Base-by-base conservation (phyloP, 1,140 invertebrate genomes). In the Drosophila trapezifrons region DNA sequence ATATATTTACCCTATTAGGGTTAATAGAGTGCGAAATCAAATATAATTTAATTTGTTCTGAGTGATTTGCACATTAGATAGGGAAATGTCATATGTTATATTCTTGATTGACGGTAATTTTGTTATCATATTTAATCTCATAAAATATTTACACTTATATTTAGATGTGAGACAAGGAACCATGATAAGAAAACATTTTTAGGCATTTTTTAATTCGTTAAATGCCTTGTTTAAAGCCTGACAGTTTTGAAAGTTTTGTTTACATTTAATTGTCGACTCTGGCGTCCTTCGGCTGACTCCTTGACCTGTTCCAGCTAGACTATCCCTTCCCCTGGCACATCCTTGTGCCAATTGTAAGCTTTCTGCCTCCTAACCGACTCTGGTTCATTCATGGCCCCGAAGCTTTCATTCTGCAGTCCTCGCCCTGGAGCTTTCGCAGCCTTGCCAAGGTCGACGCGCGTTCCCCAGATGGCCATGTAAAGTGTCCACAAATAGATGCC, bases 371-470 rank as follows among this genome's bases (percentile, higher is more conserved):
- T 35, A 49, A 9, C 29, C 63, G 49, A 46, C 38, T 56, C 17
- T 15, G 29, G 6, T 57, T 71, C 67, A 71, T 71, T 71, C 67
- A 71, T 70, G 65, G n/a, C 42, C 15, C 32, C 22, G 6, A 57
- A 58, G 65, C 65, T 70, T 71, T 70, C 51, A 58, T 56, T 70
- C 43, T 45, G 66, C 29, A 55, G 43, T 46, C 25, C 59, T 17
- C 43, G 10, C 17, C 13, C 49, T n/a, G 0, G 6, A 51, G 67
- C 55, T 73, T 83, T 83, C 40, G 18, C 69, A 83, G 80, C 71
- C 76, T 65, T 54, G 60, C 32, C 76, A 83, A 85, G 80, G 80
- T 83, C 81, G 71, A 32, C 25, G 13, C n/a, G 20, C 18, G 37
- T 35, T 46, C 45, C 40, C 54, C 15, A 37, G 32, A 75, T 75